Evolutionary conservation across 1,140 invertebrate species (phyloP), one percentile per base, ranked within the genome.

Genomic region (Conus betulinus): DNA sequence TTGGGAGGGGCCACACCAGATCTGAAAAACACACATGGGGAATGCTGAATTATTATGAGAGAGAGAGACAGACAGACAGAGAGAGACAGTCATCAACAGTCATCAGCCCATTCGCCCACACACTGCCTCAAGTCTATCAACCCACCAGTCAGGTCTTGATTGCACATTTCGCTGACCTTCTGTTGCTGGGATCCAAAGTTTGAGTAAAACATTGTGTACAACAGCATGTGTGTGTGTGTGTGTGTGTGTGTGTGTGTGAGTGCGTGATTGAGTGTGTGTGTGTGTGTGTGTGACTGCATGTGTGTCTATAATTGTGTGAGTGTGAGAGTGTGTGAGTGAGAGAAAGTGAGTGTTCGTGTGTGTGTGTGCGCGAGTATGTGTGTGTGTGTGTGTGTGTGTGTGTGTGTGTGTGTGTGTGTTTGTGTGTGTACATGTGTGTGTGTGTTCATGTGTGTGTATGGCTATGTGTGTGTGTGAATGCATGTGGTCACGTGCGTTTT

Each of bases 351-450:
- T 53, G 51, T 53, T 15, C 39, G 15, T 53, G 51, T 53, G 51
- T 53, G 51, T 81, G 52, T 81, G 79, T 53, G 2, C 53, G 20
- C 17, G 23, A 27, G 76, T 10, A 25, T 79, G 76, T 79, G 76
- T 79, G 76, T 79, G 76, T 79, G 76, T 51, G 39, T 53, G 52
- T 53, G 51, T 81, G 15, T 53, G 52, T 81, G 79, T 81, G 15
- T 81, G 51, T 53, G 51, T 81, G 51, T 53, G 15, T 81, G 79
- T 23, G 79, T 52, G 79, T 53, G 20, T 71, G 8, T 20, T 20
- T 23, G 20, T 71, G 11, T 20, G 1, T 71, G 60, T 63, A 20
- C 4, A 20, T 63, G 4, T 63, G 60, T 63, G 60, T 63, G 79
- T 53, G 20, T 71, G 8, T 20, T 20, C 23, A 71, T 23, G 20